phyloP scores from a whole-genome alignment of 2,888 invertebrate genomes.

The Apamea crenata region DNA sequence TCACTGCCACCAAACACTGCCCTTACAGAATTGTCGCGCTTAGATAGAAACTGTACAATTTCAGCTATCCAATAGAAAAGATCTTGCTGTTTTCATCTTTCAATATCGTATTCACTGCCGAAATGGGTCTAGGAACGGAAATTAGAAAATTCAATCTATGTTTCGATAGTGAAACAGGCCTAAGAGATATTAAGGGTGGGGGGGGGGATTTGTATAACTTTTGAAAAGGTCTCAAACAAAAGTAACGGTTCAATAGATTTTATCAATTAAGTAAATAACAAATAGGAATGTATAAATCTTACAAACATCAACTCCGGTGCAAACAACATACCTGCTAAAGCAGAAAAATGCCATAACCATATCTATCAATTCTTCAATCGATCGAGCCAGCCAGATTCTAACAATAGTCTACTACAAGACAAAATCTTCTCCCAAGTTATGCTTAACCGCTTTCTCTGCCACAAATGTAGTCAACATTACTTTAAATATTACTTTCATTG shows the following conservation, averaged over 20 bases:
- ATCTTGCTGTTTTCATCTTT: constrained; percentile 48
- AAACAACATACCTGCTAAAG: not conserved
- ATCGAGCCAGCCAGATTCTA: no score
- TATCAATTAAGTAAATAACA: not conserved
- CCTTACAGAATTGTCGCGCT: constrained; percentile 40
- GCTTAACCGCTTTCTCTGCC: not conserved
- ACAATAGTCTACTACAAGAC: no score
- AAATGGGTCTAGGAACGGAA: constrained; percentile 25
- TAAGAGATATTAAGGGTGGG: not conserved
- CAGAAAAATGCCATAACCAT: no score
- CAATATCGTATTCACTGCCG: constrained; percentile 8
- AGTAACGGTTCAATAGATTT: accelerated
- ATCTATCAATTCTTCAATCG: not conserved
- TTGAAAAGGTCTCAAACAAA: not conserved
- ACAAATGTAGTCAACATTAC: not conserved
- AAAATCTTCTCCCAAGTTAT: not conserved
- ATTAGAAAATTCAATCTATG: constrained; percentile 1
- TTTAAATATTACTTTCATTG: constrained; percentile 31
- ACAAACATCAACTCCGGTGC: not conserved
- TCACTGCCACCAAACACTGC: constrained; percentile 47
- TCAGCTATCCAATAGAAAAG: constrained; percentile 45
- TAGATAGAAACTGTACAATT: constrained; percentile 30
- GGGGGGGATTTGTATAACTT: not conserved
- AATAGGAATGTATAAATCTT: not conserved
- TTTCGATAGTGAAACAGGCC: not conserved